These are phyloP conservation scores for Champsocephalus gunnari DNA, from an alignment of 2,797 vertebrate species.

Conservation along the genomic window DNA sequence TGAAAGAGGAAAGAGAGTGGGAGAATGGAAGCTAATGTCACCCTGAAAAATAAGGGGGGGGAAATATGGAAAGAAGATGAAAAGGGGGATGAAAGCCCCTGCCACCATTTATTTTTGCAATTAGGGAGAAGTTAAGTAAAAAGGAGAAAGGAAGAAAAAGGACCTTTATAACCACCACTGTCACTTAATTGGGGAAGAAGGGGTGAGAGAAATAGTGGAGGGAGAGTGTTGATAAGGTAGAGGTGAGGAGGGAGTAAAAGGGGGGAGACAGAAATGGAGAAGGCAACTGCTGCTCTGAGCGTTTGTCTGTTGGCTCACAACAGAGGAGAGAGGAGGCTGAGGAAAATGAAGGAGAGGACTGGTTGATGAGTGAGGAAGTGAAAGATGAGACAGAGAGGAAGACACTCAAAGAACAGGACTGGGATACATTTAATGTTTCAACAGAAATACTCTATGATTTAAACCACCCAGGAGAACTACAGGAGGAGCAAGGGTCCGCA, in stretches of 20 bases:
- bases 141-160: constrained; percentile 4
- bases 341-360: background rate
- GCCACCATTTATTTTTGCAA: background rate
- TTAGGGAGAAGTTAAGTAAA: background rate
- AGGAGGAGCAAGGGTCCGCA: constrained; percentile 21
- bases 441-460: background rate
- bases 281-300: background rate
- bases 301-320: constrained; percentile 5
- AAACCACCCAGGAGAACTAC: constrained; percentile 17
- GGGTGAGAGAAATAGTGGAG: constrained; percentile 24
- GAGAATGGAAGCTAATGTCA: constrained; percentile 6
- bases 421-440: background rate
- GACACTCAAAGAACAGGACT: background rate
- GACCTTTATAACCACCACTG: constrained; percentile 25
- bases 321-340: background rate
- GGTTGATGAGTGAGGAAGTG: constrained; percentile 5
- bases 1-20: background rate
- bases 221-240: constrained; percentile 10
- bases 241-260: background rate
- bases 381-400: constrained; percentile 9
- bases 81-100: constrained; percentile 6
- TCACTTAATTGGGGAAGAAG: constrained; percentile 32
- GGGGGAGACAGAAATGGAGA: constrained; percentile 1
- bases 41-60: constrained; percentile 13
- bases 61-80: background rate